Evolutionary conservation across 2,888 invertebrate species (phyloP), one percentile per base, ranked within the genome.

Genomic region (Romanomermis culicivorax): DNA sequence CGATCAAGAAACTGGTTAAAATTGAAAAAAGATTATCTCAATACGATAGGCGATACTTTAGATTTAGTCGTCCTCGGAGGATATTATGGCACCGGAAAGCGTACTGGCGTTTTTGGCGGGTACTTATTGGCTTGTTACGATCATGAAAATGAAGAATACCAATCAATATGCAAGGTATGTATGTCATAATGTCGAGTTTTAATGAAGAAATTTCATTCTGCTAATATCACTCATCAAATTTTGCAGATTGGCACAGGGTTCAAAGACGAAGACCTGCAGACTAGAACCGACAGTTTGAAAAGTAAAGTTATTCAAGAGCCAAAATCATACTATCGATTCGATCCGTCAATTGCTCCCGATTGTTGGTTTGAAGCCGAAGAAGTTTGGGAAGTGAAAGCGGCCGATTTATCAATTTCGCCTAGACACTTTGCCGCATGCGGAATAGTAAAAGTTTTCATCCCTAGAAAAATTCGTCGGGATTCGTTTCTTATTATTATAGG

Each of bases 331-430:
- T 87, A 84, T 65, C 76, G 80, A 50, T 89, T 75, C 69, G 87
- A 88, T 70, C 61, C 70, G 0, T 73, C 77, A 4, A 78, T 82
- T 62, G 68, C 68, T 24, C 83, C 89, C 1, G 89, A 91, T 74
- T 82, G 80, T 65, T 91, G 91, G 89, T 81, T 91, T 69, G 79
- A 80, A 60, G 78, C 87, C 2, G 79, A 79, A 20, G 78, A 81
- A 70, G 89, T 97, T 56, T 91, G 89, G 88, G 93, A 93, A 76
- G 79, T 93, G 55, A 88, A 91, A 69, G 88, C 89, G 70, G 95
- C 95, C 0, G 95, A 97, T 77, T 77, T 97, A 56, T 93, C 93
- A 3, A 77, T 97, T 51, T 95, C 93, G 30, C 93, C 97, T 20
- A 80, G 83, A 52, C 89, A 97, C 71, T 78, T 77, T 68, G 95